phyloP scores from a whole-genome alignment of 2,113 vertebrate species.

The Cynoglossus semilaevis region DNA sequence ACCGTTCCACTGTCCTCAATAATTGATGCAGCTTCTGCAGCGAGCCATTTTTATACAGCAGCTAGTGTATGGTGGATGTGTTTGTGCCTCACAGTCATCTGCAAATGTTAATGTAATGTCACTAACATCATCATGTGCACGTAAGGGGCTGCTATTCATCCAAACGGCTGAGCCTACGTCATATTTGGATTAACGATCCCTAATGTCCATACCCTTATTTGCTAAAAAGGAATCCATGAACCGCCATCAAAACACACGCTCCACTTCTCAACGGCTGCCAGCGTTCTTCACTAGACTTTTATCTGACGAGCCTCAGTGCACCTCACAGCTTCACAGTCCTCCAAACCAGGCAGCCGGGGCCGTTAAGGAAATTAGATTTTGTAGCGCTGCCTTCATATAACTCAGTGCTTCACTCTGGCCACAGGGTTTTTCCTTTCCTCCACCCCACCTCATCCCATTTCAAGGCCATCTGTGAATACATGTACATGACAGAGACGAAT shows the following conservation, averaged over 20 bases:
- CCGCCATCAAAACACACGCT: constrained; percentile 1
- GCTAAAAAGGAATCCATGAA: neutral
- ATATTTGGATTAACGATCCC: constrained; percentile 1
- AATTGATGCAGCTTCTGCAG: constrained; percentile 71
- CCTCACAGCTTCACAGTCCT: constrained; percentile 12
- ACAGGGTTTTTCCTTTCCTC: constrained; percentile 13
- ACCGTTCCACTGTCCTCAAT: constrained; percentile 69
- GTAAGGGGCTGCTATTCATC: constrained; percentile 2
- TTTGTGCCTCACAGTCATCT: constrained; percentile 10
- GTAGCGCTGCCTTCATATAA: constrained; percentile 14
- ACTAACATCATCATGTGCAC: constrained; percentile 23
- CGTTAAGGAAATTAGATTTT: constrained; percentile 47
- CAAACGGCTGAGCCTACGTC: neutral
- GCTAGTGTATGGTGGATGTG: constrained; percentile 29
- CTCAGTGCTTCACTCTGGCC: constrained; percentile 17
- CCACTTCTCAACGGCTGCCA: constrained; percentile 10
- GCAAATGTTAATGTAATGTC: neutral
- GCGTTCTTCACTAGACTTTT: constrained; percentile 12
- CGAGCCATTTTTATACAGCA: constrained; percentile 61
- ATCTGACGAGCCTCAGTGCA: constrained; percentile 23
- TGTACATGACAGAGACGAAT: constrained; percentile 48
- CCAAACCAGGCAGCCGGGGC: constrained; percentile 23
- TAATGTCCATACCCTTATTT: constrained; percentile 8
- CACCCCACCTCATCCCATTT: constrained; percentile 17
- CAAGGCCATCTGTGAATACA: constrained; percentile 50